Conservation (phyloP, 2,888 invertebrate species). For the Noctua pronuba region DNA sequence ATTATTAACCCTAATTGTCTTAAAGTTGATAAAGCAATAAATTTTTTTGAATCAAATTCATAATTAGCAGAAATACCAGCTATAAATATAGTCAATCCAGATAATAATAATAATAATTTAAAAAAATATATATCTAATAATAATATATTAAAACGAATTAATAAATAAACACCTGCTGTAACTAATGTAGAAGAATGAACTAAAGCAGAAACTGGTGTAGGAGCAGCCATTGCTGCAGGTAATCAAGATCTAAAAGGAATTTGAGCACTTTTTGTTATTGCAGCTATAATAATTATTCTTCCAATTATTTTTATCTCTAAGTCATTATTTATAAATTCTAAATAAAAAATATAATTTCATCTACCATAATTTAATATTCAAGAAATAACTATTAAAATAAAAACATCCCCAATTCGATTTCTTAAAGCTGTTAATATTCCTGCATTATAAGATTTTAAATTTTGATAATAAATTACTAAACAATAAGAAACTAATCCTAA, state of each 20-base stretch:
- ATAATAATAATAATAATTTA: slow-evolving; percentile 89
- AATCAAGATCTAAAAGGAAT: slow-evolving; percentile 95
- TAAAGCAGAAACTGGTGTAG: slow-evolving; percentile 94
- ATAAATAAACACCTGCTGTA: slow-evolving; percentile 93
- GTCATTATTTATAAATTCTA: slow-evolving; percentile 87
- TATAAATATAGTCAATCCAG: slow-evolving; percentile 91
- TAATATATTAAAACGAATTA: slow-evolving; percentile 92
- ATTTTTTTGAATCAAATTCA: slow-evolving; percentile 94
- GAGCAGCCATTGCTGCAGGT: slow-evolving; percentile 94
- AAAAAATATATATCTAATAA: slow-evolving; percentile 82
- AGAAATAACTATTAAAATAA: slow-evolving; percentile 82
- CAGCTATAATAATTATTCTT: slow-evolving; percentile 87
- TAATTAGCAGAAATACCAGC: slow-evolving; percentile 91
- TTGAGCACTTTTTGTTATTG: slow-evolving; percentile 95
- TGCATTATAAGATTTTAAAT: too few species aligned
- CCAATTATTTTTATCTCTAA: slow-evolving; percentile 83
- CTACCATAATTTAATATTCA: slow-evolving; percentile 90
- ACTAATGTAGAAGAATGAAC: slow-evolving; percentile 95
- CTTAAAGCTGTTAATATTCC: too few species aligned
- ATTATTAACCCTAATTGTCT: slow-evolving; percentile 94
- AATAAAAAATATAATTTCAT: slow-evolving; percentile 90
- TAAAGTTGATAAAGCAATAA: slow-evolving; percentile 94
- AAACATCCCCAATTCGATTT: too few species aligned
- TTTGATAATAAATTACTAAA: slow-evolving; percentile 88
- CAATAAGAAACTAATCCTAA: slow-evolving; percentile 93